Evolutionary conservation across 2,113 vertebrate genomes (phyloP).

Genomic region (Seriola dumerili): DNA sequence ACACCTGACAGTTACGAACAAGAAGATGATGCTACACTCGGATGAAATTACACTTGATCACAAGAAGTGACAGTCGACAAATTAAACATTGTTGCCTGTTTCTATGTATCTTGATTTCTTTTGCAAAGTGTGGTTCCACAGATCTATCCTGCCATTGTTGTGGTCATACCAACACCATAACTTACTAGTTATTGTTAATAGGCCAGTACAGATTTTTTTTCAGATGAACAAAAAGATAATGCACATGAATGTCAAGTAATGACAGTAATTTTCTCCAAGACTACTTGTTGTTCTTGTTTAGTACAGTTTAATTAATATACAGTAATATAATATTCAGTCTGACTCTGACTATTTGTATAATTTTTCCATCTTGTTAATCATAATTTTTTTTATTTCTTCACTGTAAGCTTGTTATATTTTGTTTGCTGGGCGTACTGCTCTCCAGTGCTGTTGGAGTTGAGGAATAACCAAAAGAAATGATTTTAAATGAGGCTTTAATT

Average conservation of each 20-base stretch:
- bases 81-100: conserved; percentile 9
- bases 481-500: not conserved
- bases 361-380: not conserved
- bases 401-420: not conserved
- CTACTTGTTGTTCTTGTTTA: not conserved
- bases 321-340: too few relatives aligned
- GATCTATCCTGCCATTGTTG: not conserved
- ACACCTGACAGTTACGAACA: not conserved
- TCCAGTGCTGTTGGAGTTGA: not conserved
- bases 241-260: not conserved
- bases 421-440: not conserved
- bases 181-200: not conserved
- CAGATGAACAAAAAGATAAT: too few relatives aligned
- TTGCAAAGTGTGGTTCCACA: not conserved
- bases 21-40: not conserved
- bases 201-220: too few relatives aligned
- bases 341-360: too few relatives aligned
- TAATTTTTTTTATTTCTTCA: not conserved
- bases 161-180: not conserved
- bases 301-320: too few relatives aligned
- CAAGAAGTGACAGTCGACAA: not conserved
- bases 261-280: not conserved
- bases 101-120: not conserved
- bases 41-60: not conserved
- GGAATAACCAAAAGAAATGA: not conserved